Evolutionary conservation across 2,113 vertebrate species (phyloP), one percentile per base, ranked within the genome.

Genomic region (Seriola quinqueradiata): DNA sequence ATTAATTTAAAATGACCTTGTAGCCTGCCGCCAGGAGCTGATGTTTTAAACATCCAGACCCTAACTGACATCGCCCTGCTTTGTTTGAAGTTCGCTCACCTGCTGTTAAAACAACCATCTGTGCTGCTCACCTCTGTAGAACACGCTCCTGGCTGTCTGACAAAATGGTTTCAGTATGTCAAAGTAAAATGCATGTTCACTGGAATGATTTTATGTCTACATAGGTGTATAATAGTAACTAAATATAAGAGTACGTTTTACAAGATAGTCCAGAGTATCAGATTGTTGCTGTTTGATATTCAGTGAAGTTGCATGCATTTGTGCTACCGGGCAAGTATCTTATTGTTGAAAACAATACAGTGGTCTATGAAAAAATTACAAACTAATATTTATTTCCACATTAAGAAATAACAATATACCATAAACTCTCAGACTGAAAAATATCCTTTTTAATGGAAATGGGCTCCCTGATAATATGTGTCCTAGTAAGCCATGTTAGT

Each of bases 51-150:
- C 88, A 88, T 92, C 74, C 50, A 80, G 69, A 88, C 74, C 66
- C 81, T 46, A 80, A 59, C 87, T 86, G 87, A 86, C 85, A 81
- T 82, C 14, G 52, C 69, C 77, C 77, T 16, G 77, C 77, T 89
- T 83, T 81, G 69, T 90, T 80, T 90, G 84, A 91, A 85, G 85
- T 84, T 79, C 64, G 66, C 76, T 83, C 81, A 91, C 90, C 81
- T 91, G 91, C 89, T 94, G 92, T 81, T 90, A 88, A 87, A 89
- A 92, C 91, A 88, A 86, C 89, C 89, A 91, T 93, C 85, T 94
- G 90, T 90, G 87, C 87, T 57, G 77, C 80, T 83, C 77, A 60
- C 68, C 36, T 46, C 84, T 73, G 81, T 70, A 55, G 68, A 90
- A 79, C 72, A 69, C 44, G 19, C 85, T 86, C 46, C 71, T 90